Evolutionary conservation across 37 sponge, comb jelly and placozoan genomes (phyloP).

Genomic region (Dysidea cf. avara): DNA sequence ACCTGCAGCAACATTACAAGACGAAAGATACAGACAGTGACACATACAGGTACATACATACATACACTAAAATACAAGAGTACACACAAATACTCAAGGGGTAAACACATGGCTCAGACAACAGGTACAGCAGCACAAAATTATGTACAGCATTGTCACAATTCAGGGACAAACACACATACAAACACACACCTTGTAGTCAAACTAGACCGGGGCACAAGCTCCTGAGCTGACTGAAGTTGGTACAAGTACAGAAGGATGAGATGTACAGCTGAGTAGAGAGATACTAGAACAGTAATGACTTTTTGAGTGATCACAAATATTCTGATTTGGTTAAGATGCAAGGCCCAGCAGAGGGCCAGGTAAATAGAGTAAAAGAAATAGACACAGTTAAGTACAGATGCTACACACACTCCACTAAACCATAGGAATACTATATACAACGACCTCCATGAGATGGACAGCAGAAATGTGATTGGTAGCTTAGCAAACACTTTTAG

Average conservation of each 20-base stretch:
- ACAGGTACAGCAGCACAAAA: too few relatives aligned
- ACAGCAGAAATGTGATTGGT: too few relatives aligned
- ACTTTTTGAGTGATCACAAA: not conserved
- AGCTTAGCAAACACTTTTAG: too few relatives aligned
- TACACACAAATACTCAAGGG: too few relatives aligned
- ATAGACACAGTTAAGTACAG: constrained; percentile 51
- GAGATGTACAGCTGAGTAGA: constrained; percentile 64
- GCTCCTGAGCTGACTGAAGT: constrained; percentile 47
- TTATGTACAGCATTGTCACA: too few relatives aligned
- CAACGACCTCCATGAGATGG: too few relatives aligned
- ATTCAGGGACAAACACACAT: too few relatives aligned
- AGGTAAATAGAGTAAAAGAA: constrained; percentile 40
- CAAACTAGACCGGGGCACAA: constrained; percentile 22
- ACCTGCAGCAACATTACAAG: not conserved
- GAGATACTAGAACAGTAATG: constrained; percentile 19
- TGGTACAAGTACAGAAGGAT: constrained; percentile 75
- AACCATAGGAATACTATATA: too few relatives aligned
- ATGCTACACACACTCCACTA: too few relatives aligned
- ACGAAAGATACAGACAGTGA: not conserved
- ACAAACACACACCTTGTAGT: constrained; percentile 30
- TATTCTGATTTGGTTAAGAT: not conserved
- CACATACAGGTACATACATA: not conserved
- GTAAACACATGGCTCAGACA: too few relatives aligned
- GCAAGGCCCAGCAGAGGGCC: constrained; percentile 48
- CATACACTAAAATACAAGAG: too few relatives aligned